phyloP scores from a whole-genome alignment of 1,140 invertebrate species.

The Asobara japonica region DNA sequence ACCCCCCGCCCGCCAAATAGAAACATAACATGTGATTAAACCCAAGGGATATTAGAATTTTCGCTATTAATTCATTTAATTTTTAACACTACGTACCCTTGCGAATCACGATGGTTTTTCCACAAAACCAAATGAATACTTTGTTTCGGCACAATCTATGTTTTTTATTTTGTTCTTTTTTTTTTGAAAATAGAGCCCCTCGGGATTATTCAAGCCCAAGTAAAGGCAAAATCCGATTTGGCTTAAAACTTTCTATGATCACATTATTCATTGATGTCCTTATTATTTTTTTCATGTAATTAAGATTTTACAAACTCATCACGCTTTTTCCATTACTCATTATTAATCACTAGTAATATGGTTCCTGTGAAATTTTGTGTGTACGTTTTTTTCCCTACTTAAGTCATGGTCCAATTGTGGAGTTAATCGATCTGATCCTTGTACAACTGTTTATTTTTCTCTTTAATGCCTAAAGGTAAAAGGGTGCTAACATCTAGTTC shows the following conservation, averaged over 20 bases:
- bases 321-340: not conserved
- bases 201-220: conserved; percentile 21
- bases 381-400: too few relatives aligned
- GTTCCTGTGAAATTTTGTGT: too few relatives aligned
- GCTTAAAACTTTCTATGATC: conserved; percentile 32
- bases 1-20: too few relatives aligned
- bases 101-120: conserved; percentile 25
- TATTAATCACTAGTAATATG: too few relatives aligned
- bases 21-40: too few relatives aligned
- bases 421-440: too few relatives aligned
- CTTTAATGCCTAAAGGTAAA: not conserved
- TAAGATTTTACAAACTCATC: not conserved
- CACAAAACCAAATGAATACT: not conserved
- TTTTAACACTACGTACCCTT: conserved; percentile 17
- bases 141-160: not conserved
- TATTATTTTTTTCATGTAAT: not conserved
- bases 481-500: not conserved
- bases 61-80: not conserved
- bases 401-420: not conserved
- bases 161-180: too few relatives aligned
- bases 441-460: not conserved
- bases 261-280: conserved; percentile 25
- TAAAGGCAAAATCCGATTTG: conserved; percentile 24
- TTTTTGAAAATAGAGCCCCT: conserved; percentile 22
- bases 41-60: not conserved